A percentile compares a stretch with the other conserved stretches of the same genome.
Conservation (phyloP, 2,113 vertebrate species). For the Aythya baeri region DNA sequence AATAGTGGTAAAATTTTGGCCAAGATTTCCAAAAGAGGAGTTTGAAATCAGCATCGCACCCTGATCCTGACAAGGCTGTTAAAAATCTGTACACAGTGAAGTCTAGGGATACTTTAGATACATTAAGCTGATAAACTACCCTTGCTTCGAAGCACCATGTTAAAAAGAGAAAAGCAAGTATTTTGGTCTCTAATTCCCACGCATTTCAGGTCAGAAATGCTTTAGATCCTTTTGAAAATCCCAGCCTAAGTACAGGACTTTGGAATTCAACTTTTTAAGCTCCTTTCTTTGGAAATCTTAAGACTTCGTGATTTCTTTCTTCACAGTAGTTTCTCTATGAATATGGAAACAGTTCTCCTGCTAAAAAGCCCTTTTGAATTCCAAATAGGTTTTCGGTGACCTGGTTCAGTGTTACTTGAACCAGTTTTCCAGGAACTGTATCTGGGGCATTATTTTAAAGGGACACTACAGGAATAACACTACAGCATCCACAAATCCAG, state of each 20-base stretch:
- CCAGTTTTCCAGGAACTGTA: constrained; percentile 42
- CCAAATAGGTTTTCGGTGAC: constrained; percentile 49
- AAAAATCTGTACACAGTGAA: background rate
- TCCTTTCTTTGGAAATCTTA: constrained; percentile 26
- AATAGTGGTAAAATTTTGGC: background rate
- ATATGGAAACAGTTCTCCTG: constrained; percentile 47
- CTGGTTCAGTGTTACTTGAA: constrained; percentile 55
- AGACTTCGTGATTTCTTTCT: constrained; percentile 18
- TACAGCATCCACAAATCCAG: background rate
- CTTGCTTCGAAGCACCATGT: background rate
- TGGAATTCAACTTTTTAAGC: constrained; percentile 13
- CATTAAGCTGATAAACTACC: background rate
- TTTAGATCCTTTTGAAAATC: constrained; percentile 7
- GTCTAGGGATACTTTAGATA: background rate
- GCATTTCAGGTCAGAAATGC: background rate
- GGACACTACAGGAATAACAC: background rate
- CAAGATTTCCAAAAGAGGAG: background rate
- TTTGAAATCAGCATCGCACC: background rate
- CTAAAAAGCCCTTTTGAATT: constrained; percentile 60
- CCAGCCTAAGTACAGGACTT: constrained; percentile 18
- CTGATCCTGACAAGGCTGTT: background rate
- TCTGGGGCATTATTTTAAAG: constrained; percentile 66
- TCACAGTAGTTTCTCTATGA: constrained; percentile 40
- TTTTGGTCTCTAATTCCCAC: background rate
- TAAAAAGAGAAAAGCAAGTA: background rate